Evolutionary conservation across 2,888 invertebrate genomes (phyloP), one percentile per base, ranked within the genome.

Genomic region (Drosophila imparisetae): DNA sequence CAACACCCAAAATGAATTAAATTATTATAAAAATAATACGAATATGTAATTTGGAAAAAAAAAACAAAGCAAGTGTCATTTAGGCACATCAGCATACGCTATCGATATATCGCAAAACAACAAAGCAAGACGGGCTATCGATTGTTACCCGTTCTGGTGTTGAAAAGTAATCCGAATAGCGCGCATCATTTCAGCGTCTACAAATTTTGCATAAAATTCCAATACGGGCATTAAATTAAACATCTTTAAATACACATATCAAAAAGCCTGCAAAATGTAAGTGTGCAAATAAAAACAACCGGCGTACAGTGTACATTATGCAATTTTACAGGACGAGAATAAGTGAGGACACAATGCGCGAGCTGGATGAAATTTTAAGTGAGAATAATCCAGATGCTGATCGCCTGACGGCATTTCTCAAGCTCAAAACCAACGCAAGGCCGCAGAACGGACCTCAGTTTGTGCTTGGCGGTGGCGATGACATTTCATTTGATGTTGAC

Each of bases 401-500:
- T 40, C 60, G 68, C 18, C n/a, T 75, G 1, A 57, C 15, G 15
- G 65, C 40, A 1, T 77, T 80, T 29, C 15, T 79, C 0, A 66
- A 60, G 5, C 40, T 38, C 2, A 76, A 72, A 66, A 27, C 66
- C 8, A 32, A 57, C 5, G 1, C 38, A 10, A 66, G 32, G n/a
- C 21, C 29, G 4, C 8, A 49, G 1, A 15, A 8, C 4, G 57
- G 34, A 24, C 57, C 62, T 2, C 55, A 72, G 15, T 52, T 49
- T 18, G 21, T 59, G 32, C 36, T 79, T 38, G 62, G 52, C 1
- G 55, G 53, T 57, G 57, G 29, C 29, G 61, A 18, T 4, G 58
- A 80, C n/a, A 48, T 76, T 4, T 66, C 78, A 24, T 68, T 80
- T 49, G 80, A 80, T 32, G n/a, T 76, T 30, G 62, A 69, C 42